A percentile compares a stretch with the other conserved stretches of the same genome.
Evolutionary conservation across 2,888 invertebrate genomes (phyloP).

Genomic region (Dichetophora obliterata): DNA sequence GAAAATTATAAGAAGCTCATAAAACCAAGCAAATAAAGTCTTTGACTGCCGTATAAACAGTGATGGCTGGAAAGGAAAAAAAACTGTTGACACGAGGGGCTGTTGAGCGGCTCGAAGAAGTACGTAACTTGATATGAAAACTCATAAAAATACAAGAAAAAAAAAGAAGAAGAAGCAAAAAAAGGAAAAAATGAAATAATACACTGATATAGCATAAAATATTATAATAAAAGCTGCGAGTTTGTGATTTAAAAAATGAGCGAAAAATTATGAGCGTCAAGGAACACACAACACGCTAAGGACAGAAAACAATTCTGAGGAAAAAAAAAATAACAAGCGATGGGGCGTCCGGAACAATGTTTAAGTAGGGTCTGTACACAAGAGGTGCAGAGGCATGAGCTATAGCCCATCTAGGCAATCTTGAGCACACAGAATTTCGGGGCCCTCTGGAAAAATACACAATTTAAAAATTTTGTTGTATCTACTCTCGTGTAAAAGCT

Average conservation of each 20-base stretch:
- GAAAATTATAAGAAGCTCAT: constrained; percentile 29
- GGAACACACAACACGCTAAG: neutral
- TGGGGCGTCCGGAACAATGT: neutral
- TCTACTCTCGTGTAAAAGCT: no score
- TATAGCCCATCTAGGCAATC: neutral
- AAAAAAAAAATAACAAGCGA: neutral
- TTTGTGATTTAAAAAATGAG: constrained; percentile 30
- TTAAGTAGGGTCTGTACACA: neutral
- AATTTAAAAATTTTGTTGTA: no score
- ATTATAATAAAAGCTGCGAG: constrained; percentile 8
- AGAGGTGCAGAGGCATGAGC: no score
- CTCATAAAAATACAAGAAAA: neutral
- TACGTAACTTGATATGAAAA: constrained; percentile 16
- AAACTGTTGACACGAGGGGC: neutral
- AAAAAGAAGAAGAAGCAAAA: neutral
- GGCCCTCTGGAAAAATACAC: no score
- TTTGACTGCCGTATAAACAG: neutral
- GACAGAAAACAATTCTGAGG: neutral
- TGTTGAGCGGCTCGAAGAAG: neutral
- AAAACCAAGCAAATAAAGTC: constrained; percentile 13
- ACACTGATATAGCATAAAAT: neutral
- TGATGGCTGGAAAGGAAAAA: neutral
- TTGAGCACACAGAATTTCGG: no score
- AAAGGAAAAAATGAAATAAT: neutral
- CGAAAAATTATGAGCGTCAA: constrained; percentile 30